Evolutionary conservation across 1,140 invertebrate species (phyloP).

Genomic region (Drosophila ambigua): DNA sequence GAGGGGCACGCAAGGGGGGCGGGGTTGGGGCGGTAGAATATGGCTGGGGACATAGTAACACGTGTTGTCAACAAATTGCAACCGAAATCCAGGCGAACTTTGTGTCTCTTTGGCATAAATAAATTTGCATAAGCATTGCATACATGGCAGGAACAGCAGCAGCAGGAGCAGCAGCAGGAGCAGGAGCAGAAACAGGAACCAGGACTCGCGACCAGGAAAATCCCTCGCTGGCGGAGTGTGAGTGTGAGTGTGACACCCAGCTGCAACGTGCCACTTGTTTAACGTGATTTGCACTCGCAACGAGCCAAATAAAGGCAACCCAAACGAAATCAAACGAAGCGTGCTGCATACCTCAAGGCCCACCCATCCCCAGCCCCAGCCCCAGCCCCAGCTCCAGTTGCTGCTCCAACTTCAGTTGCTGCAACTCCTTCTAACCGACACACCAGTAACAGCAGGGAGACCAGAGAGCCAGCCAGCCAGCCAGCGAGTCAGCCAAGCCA

Average conservation of each 20-base stretch:
- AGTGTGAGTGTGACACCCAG: slow-evolving; percentile 2
- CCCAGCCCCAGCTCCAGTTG: too few species aligned
- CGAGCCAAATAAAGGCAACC: slow-evolving; percentile 53
- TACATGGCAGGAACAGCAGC: slow-evolving; percentile 35
- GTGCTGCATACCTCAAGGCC: slow-evolving; percentile 38
- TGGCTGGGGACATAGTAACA: slow-evolving; percentile 42
- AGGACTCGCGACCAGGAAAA: slow-evolving; percentile 2
- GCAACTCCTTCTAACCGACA: background rate
- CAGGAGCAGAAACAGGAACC: too few species aligned
- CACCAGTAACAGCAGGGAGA: background rate
- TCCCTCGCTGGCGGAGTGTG: slow-evolving; percentile 19
- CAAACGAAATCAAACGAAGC: slow-evolving; percentile 45
- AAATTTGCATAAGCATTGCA: slow-evolving; percentile 77
- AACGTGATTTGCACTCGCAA: slow-evolving; percentile 73
- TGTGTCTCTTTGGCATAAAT: slow-evolving; percentile 77
- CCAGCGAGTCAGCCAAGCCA: slow-evolving; percentile 36
- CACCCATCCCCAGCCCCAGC: background rate
- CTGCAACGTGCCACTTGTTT: slow-evolving; percentile 58
- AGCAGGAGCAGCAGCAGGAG: background rate
- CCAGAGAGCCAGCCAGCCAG: slow-evolving; percentile 9
- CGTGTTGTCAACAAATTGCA: slow-evolving; percentile 79
- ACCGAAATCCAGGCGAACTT: slow-evolving; percentile 70
- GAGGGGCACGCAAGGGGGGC: too few species aligned
- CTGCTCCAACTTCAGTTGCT: too few species aligned
- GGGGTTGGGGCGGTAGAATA: too few species aligned